These are phyloP conservation scores for Parauchenoglanis ngamensis DNA, from an alignment of 2,797 vertebrate genomes.

Conservation along the genomic window DNA sequence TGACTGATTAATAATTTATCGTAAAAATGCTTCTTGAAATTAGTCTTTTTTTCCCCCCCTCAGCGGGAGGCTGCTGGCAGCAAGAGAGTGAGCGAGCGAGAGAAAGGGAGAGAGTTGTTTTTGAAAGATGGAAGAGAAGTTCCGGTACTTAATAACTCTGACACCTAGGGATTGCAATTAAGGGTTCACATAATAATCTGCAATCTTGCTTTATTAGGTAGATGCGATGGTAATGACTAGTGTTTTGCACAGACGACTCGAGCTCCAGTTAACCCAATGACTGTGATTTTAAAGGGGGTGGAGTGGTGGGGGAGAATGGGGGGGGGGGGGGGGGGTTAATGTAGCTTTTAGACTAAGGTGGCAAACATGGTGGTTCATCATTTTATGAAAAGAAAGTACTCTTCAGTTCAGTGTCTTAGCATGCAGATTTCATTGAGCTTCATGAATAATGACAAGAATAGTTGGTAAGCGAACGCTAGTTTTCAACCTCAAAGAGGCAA, in stretches of 20 bases:
- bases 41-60: conserved; percentile 47
- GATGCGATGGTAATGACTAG: conserved; percentile 62
- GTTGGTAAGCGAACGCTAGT: conserved; percentile 42
- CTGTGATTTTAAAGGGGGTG: conserved; percentile 33
- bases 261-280: conserved; percentile 50
- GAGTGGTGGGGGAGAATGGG: background rate
- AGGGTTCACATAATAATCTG: conserved; percentile 62
- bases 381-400: conserved; percentile 45
- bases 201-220: conserved; percentile 64
- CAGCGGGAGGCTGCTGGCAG: conserved; percentile 11
- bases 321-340: background rate
- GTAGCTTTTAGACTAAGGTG: conserved; percentile 53
- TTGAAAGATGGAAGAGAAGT: conserved; percentile 52
- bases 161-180: conserved; percentile 66
- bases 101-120: conserved; percentile 38
- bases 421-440: conserved; percentile 46
- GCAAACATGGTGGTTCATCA: conserved; percentile 50
- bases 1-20: conserved; percentile 65
- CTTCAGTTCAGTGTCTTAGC: conserved; percentile 49
- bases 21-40: conserved; percentile 62
- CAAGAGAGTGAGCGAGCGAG: background rate
- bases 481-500: conserved; percentile 60
- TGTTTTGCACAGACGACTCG: conserved; percentile 54
- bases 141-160: conserved; percentile 58
- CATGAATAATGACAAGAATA: conserved; percentile 53